Evolutionary conservation across 2,113 vertebrate genomes (phyloP), one percentile per base, ranked within the genome.

Genomic region (Lampris megalopsis): DNA sequence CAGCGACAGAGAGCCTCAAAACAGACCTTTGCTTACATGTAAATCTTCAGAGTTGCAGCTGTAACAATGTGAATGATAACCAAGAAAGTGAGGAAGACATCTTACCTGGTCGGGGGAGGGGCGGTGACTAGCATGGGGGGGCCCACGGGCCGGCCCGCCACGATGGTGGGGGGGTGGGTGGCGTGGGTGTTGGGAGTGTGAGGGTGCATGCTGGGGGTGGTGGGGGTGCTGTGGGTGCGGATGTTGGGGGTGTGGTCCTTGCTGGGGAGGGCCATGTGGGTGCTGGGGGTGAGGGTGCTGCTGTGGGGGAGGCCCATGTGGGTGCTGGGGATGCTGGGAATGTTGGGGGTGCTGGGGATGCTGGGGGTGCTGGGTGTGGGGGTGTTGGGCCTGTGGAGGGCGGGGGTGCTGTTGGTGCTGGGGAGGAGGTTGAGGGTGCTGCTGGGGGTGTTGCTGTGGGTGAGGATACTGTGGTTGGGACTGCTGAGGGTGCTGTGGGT

Each of bases 21-120:
- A 24, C 24, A 24, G 24, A 24, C 24, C 24, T 24, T 24, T 24
- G 24, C 24, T 24, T 24, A 24, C 24, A 24, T 24, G 24, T 24
- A 24, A 24, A 24, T 24, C 24, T 24, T 24, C 24, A 24, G 24
- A 0, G 24, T 24, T 24, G 24, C 24, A 24, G 24, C 24, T 11
- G 3, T 53, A 45, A 45, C 11, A n/a, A 57, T 8, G 60, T 56
- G 57, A 52, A 50, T 68, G 9, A 9, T 43, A 5, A 52, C 24
- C 47, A 9, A 5, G 13, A 38, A 38, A 5, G 24, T 5, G 38
- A 9, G 10, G 4, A 9, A 69, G 41, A 90, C 86, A 83, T 76
- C 85, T 94, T 60, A 98, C 97, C 97, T 98, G 98, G 89, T 99
- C 98, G 47, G 95, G 96, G 93, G 97, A 94, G 61, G 97, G 97